A percentile compares a stretch with the other conserved stretches of the same genome.
These are phyloP conservation scores for Scrobipalpa atriplicella DNA, from an alignment of 2,888 invertebrate species.

Conservation along the genomic window DNA sequence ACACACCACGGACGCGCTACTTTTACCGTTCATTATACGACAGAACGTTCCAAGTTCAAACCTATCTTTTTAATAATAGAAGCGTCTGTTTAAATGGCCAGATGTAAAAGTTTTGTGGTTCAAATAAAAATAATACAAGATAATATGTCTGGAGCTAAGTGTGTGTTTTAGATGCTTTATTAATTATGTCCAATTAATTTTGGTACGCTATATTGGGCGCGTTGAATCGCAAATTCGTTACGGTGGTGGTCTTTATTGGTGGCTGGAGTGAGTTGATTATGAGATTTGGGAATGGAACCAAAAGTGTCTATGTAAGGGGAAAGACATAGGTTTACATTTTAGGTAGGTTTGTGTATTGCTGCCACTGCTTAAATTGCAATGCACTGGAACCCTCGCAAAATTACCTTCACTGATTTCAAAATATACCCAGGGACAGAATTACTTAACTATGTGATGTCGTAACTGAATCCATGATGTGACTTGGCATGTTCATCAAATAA, in stretches of 20 bases:
- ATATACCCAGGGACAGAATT: too few species aligned
- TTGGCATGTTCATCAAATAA: not conserved
- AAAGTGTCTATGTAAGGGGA: too few species aligned
- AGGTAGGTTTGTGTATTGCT: too few species aligned
- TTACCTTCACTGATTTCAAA: too few species aligned
- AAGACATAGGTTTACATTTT: too few species aligned
- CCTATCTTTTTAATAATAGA: slow-evolving; percentile 34
- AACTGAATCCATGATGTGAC: not conserved
- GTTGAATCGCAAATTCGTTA: slow-evolving; percentile 60
- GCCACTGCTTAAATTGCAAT: too few species aligned
- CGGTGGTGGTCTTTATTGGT: slow-evolving; percentile 56
- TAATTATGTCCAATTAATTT: slow-evolving; percentile 82
- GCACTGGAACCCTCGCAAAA: too few species aligned
- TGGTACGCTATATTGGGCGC: slow-evolving; percentile 64
- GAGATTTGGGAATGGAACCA: too few species aligned
- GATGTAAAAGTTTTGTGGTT: slow-evolving; percentile 34
- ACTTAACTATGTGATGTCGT: too few species aligned
- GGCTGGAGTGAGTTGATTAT: slow-evolving; percentile 38
- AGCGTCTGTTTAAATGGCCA: not conserved
- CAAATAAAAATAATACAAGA: slow-evolving; percentile 40
- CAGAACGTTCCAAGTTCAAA: slow-evolving; percentile 39
- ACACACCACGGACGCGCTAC: slow-evolving; percentile 69
- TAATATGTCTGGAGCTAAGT: slow-evolving; percentile 70
- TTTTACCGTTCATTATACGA: slow-evolving; percentile 45
- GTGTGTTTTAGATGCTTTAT: slow-evolving; percentile 78